These are phyloP conservation scores for Danio albolineatus DNA, from an alignment of 2,797 vertebrate species.

Conservation along the genomic window DNA sequence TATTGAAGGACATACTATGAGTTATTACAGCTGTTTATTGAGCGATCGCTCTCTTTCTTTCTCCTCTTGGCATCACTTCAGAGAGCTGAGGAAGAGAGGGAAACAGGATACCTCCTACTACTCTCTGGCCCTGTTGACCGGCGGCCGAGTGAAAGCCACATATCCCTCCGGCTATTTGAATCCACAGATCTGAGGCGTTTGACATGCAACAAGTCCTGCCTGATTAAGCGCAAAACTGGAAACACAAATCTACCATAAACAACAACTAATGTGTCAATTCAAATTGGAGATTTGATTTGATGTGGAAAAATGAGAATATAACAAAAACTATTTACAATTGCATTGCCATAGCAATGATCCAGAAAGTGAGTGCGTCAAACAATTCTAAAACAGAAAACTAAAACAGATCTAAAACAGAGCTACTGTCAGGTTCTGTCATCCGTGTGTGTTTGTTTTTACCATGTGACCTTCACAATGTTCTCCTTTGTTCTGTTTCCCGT, in stretches of 20 bases:
- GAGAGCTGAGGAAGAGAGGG: slow-evolving; percentile 64
- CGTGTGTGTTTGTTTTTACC: no score
- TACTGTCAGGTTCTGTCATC: no score
- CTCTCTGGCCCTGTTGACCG: slow-evolving; percentile 61
- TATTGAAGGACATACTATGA: slow-evolving; percentile 62
- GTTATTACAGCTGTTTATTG: slow-evolving; percentile 75
- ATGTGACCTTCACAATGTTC: no score
- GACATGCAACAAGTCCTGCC: slow-evolving; percentile 50
- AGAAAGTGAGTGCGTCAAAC: no score
- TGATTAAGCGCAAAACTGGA: background rate
- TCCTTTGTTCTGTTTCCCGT: no score
- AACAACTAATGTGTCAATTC: background rate
- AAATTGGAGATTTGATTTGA: no score
- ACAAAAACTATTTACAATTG: no score
- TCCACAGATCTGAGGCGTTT: slow-evolving; percentile 62
- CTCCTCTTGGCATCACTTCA: slow-evolving; percentile 76
- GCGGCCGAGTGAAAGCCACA: slow-evolving; percentile 59
- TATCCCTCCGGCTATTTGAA: slow-evolving; percentile 55
- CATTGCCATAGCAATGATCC: no score
- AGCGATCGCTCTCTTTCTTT: slow-evolving; percentile 55
- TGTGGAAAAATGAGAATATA: no score
- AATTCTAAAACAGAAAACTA: no score
- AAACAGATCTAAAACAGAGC: no score
- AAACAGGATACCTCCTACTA: slow-evolving; percentile 69
- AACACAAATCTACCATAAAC: slow-evolving; percentile 8